phyloP scores from a whole-genome alignment of 2,113 vertebrate genomes.

The Fulmarus glacialis region DNA sequence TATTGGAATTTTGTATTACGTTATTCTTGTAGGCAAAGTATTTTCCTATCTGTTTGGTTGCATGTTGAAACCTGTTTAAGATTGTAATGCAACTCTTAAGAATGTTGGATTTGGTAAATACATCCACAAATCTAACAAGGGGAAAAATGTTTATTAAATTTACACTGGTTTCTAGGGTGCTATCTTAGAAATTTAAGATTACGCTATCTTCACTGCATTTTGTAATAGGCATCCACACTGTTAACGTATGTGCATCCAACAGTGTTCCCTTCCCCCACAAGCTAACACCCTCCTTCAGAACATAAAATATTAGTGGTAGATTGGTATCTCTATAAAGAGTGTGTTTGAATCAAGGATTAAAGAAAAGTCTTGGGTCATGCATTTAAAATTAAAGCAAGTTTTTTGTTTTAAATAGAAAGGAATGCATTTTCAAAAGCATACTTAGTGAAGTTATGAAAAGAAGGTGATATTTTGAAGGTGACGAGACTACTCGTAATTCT shows the following conservation, averaged over 20 bases:
- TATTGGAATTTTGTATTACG: not conserved
- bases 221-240: fast-evolving
- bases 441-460: not conserved
- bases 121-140: not conserved
- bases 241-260: not conserved
- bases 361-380: not conserved
- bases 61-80: not conserved
- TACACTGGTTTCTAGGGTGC: not conserved
- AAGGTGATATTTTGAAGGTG: not conserved
- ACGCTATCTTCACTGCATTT: not conserved
- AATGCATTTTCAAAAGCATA: not conserved
- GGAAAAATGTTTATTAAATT: not conserved
- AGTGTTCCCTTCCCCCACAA: not conserved
- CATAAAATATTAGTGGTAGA: not conserved
- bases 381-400: not conserved
- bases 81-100: not conserved
- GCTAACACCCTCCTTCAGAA: not conserved
- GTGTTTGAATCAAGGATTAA: not conserved
- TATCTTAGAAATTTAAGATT: not conserved
- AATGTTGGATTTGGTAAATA: not conserved
- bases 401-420: not conserved
- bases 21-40: not conserved
- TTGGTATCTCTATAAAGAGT: not conserved
- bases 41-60: not conserved
- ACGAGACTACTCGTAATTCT: not conserved